phyloP scores from a whole-genome alignment of 2,797 vertebrate genomes.

The Furcifer pardalis region DNA sequence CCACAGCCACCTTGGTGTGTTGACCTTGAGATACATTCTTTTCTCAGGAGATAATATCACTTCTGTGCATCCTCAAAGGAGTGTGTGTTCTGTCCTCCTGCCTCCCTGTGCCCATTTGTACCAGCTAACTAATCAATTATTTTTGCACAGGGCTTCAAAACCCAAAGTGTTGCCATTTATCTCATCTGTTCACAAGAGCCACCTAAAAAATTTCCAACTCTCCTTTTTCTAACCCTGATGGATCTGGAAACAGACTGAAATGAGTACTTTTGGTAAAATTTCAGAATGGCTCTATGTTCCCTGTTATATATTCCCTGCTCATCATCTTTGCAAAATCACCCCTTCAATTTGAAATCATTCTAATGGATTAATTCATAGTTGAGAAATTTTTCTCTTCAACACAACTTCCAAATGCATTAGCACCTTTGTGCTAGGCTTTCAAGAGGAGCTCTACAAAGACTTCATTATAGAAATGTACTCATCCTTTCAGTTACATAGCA shows the following conservation, averaged over 20 bases:
- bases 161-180: too few species aligned
- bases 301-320: constrained; percentile 29
- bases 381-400: neutral
- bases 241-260: neutral
- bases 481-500: constrained; percentile 33
- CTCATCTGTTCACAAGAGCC: too few species aligned
- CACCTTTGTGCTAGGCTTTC: constrained; percentile 36
- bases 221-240: neutral
- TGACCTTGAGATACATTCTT: too few species aligned
- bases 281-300: constrained; percentile 27
- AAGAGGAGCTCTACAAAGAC: constrained; percentile 18
- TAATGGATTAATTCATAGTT: constrained; percentile 36
- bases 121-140: too few species aligned
- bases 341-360: constrained; percentile 39
- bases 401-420: constrained; percentile 24
- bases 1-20: too few species aligned
- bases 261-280: neutral
- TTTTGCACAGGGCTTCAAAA: too few species aligned
- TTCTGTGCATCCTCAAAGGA: too few species aligned
- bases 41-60: too few species aligned
- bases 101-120: too few species aligned
- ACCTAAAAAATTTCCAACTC: neutral
- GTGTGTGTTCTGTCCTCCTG: too few species aligned
- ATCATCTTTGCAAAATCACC: neutral
- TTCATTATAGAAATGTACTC: constrained; percentile 28